These are phyloP conservation scores for Galago senegalensis DNA, from an alignment of 2,797 vertebrate species.

Conservation along the genomic window DNA sequence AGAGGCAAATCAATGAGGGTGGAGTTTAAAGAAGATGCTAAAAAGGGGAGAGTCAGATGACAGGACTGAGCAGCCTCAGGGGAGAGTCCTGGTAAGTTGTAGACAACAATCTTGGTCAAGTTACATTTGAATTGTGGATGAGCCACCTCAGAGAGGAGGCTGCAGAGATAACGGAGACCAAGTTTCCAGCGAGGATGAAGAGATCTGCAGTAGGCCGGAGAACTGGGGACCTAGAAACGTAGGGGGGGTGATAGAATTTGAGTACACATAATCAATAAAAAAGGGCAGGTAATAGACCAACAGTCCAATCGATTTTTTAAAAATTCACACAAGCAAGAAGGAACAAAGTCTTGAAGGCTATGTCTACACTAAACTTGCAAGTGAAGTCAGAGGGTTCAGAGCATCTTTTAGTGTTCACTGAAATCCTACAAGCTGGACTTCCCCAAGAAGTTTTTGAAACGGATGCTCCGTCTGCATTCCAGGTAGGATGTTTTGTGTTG, in stretches of 20 bases:
- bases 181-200: constrained; percentile 39
- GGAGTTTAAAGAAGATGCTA: constrained; percentile 40
- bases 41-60: constrained; percentile 62
- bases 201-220: neutral
- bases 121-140: constrained; percentile 83
- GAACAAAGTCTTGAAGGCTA: constrained; percentile 76
- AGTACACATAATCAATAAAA: neutral
- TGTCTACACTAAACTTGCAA: constrained; percentile 78
- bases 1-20: constrained; percentile 48
- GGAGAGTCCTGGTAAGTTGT: constrained; percentile 48
- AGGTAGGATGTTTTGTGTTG: constrained; percentile 70
- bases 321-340: constrained; percentile 34
- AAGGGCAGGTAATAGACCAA: neutral
- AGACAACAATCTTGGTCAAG: constrained; percentile 80
- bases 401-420: neutral
- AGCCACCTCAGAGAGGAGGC: constrained; percentile 68
- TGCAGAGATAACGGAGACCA: constrained; percentile 61
- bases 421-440: constrained; percentile 80
- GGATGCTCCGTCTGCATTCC: constrained; percentile 78
- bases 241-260: neutral
- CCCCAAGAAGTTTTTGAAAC: constrained; percentile 83
- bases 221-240: neutral
- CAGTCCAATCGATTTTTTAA: neutral
- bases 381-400: constrained; percentile 58
- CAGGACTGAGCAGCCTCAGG: constrained; percentile 15